Base-by-base conservation (phyloP, 2,888 invertebrate genomes). In the Lycocerus yunnanus region DNA sequence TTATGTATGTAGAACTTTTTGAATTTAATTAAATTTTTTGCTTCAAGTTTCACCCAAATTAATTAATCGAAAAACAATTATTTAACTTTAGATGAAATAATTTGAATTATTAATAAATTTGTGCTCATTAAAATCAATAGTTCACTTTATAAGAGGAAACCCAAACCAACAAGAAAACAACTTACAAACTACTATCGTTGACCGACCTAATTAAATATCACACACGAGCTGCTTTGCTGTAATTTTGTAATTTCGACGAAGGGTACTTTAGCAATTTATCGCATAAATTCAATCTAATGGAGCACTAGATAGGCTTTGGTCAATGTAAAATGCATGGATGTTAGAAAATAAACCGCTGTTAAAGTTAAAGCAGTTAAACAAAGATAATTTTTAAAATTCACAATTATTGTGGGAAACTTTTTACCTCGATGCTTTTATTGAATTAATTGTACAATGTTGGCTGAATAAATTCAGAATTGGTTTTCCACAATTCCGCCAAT, bases 181-280 rank as follows among this genome's bases (percentile, higher is more conserved):
- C 75, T 68, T 74, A 65, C 27, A 72, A 72, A 72, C 75, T 69
- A 58, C 66, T 72, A 73, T 72, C 72, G 75, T 77, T 66, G 78
- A 72, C 72, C 72, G 75, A 60, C 72, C 77, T 78, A 78, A 78
- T 78, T 78, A 77, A 78, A 78, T 78, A 78, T 78, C 73, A 75
- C 77, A 76, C 73, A 75, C 77, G 77, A 76, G 59, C 75, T 75
- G 66, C 72, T 72, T 66, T 69, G 67, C 58, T 27, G 69, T 75
- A 75, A 75, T 75, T 75, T 65, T 15, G 72, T 66, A 63, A 72
- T 72, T 73, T 72, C 18, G 68, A 69, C 69, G 73, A 71, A 78
- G 78, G 75, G 75, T 76, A 77, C 77, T 75, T 79, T 77, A 68
- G 73, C 70, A 79, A 79, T 73, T 77, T 77, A 77, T 72, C 75